Evolutionary conservation across 30 jellyfish, hydroid and myxozoan species (phyloP), one percentile per base, ranked within the genome.

Genomic region (Aurelia coerulea): DNA sequence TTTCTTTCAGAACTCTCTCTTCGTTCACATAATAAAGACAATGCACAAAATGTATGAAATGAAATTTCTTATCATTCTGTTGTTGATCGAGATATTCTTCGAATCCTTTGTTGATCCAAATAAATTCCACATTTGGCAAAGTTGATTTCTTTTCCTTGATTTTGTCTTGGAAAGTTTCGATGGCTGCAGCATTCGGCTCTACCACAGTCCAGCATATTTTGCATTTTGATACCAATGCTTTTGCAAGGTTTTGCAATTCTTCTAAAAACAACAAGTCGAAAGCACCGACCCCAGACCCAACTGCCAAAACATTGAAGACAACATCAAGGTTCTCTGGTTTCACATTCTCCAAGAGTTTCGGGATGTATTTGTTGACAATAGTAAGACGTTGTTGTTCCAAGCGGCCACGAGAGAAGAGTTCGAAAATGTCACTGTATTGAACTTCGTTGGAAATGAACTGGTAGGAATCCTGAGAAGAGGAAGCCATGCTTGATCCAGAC

Each of bases 151-250:
- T 70, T 35, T 35, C 56, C 37, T 51, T 34, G 62, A 70, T 70
- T n/a, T 23, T 70, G 14, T 34, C 63, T 17, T 35, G 9, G 37
- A 32, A 70, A 1, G 18, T 35, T 13, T 70, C 56, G 34, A 70
- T 70, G 16, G 80, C 80, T 17, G 56, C 19, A 10, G 62, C 80
- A 70, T 70, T 35, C 8, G 80, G 80, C 62, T 70, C 80, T 7
- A 70, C 63, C 62, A 70, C 80, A 0, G 62, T 70, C 80, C 80
- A 70, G 2, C 11, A 16, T 18, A 29, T 35, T 15, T 41, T 70
- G 52, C 80, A 16, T 35, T 39, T 51, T 17, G n/a, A 3, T 29
- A 16, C 32, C 4, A 70, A 35, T 4, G 13, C 80, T 34, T 34
- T 41, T 4, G 80, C 80, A 6, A 4, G 34, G 34, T 51, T 35